These are phyloP conservation scores for Paedocypris sp. DNA, from an alignment of 2,113 vertebrate genomes.

Conservation along the genomic window DNA sequence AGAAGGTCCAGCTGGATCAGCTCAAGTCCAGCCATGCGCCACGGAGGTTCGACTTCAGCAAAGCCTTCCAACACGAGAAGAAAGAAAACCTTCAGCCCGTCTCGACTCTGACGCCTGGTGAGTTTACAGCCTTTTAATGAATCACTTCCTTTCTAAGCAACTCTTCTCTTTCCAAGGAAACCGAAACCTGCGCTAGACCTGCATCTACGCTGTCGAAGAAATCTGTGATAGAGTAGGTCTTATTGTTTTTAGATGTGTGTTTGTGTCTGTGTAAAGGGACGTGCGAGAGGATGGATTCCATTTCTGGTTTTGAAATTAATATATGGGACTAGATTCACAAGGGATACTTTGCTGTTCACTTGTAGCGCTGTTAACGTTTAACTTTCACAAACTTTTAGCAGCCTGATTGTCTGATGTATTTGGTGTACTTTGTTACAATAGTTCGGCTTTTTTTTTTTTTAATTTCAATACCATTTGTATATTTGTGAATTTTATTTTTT, in stretches of 20 bases:
- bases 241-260: not conserved
- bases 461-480: no score
- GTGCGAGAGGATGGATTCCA: no score
- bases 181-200: not conserved
- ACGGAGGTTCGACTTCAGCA: conserved; percentile 73
- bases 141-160: not conserved
- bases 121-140: conserved; percentile 14
- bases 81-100: conserved; percentile 76
- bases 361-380: no score
- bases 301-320: no score
- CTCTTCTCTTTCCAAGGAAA: not conserved
- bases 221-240: not conserved
- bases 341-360: no score
- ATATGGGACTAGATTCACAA: no score
- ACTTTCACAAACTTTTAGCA: no score
- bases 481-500: no score
- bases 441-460: no score
- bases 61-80: conserved; percentile 75
- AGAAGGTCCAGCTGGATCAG: conserved; percentile 64
- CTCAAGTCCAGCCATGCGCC: conserved; percentile 51
- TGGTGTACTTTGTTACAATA: no score
- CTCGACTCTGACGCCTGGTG: conserved; percentile 65
- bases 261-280: not conserved
- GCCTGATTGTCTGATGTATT: no score
- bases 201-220: no score